Evolutionary conservation across 2,797 vertebrate genomes (phyloP), one percentile per base, ranked within the genome.

Genomic region (Chaetophractus vellerosus): DNA sequence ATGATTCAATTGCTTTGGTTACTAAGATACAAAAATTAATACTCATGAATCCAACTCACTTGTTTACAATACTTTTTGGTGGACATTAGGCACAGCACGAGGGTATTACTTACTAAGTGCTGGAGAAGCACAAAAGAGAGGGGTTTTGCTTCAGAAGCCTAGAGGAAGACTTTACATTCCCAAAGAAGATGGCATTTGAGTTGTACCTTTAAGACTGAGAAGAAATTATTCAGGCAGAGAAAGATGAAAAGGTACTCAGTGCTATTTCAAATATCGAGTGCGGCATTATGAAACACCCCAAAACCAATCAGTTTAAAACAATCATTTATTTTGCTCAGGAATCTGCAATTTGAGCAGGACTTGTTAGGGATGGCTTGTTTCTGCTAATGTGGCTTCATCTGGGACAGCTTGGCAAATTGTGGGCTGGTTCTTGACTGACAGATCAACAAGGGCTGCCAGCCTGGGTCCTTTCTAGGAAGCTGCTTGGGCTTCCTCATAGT

Each of bases 191-290:
- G 52, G 1, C 9, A 33, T 88, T 90, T 81, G 45, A 71, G 15
- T 48, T 66, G 2, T 88, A 78, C 50, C 19, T 94, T 90, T 95
- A 88, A 90, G 23, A 74, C 48, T 19, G 21, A 90, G 50, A 93
- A 69, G 31, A 93, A 57, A 78, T 41, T 28, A 90, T 66, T 57
- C 11, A 87, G 59, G 41, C 6, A 86, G 84, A 93, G 33, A 66
- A 91, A 76, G 16, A 87, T 48, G 33, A 26, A 86, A 61, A 55
- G 0, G 31, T 80, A 81, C 68, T 91, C 28, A 28, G 19, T 79
- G 36, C 68, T 78, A 6, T 74, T 69, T 66, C 52, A 52, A 19
- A 23, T 33, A 50, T 74, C 26, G 57, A 72, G 50, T 41, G 55
- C 24, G 61, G 2, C 1, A 63, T 94, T 68, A 45, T 23, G 66